Conservation (phyloP, 2,888 invertebrate species). For the Dryobota labecula region DNA sequence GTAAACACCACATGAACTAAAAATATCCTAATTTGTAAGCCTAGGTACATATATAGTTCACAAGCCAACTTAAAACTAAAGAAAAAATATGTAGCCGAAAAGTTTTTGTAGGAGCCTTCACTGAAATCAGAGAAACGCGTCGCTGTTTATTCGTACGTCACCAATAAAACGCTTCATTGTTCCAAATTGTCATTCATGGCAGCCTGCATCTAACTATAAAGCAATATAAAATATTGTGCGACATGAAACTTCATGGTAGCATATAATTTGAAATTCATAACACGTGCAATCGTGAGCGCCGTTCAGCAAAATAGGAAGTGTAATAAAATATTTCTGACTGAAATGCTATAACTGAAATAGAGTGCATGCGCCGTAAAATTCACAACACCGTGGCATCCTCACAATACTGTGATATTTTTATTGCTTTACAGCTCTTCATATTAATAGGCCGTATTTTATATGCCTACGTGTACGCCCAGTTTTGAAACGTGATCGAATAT, state of each 20-base stretch:
- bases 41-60: too few relatives aligned
- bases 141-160: slow-evolving; percentile 41
- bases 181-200: slow-evolving; percentile 68
- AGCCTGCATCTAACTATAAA: slow-evolving; percentile 70
- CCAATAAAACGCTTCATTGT: slow-evolving; percentile 57
- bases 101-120: too few relatives aligned
- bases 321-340: slow-evolving; percentile 85
- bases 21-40: too few relatives aligned
- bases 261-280: slow-evolving; percentile 84
- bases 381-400: slow-evolving; percentile 66
- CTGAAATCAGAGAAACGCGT: slow-evolving; percentile 31
- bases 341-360: slow-evolving; percentile 84
- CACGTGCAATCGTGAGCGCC: slow-evolving; percentile 83
- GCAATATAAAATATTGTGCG: slow-evolving; percentile 75
- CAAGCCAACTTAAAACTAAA: too few relatives aligned
- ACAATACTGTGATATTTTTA: slow-evolving; percentile 65
- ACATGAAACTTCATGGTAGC: slow-evolving; percentile 71
- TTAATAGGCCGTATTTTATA: slow-evolving; percentile 58
- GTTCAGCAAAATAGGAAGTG: slow-evolving; percentile 84
- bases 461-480: slow-evolving; percentile 49
- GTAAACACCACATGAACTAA: too few relatives aligned
- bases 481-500: slow-evolving; percentile 49
- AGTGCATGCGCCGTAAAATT: slow-evolving; percentile 80
- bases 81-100: too few relatives aligned
- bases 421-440: slow-evolving; percentile 62